Base-by-base conservation (phyloP, 1,140 invertebrate genomes). In the Orius insidiosus region DNA sequence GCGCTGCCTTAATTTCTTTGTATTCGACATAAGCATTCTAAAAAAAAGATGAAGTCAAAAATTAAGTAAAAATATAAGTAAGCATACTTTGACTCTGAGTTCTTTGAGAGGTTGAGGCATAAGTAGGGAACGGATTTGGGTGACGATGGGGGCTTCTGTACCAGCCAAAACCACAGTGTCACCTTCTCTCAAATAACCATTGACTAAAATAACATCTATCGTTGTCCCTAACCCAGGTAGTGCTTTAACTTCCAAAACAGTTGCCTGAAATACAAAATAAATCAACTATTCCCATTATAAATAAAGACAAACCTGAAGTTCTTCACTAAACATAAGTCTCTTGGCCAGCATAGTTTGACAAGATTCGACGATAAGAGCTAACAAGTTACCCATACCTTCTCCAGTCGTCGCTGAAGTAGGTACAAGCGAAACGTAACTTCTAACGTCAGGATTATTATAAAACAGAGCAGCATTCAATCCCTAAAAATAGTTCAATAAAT, bases 71-170 rank as follows among this genome's bases (percentile, higher is more conserved):
- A n/a, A n/a, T n/a, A n/a, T n/a, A n/a, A n/a, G n/a, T n/a, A n/a
- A n/a, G n/a, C 51, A 60, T 63, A 89, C 86, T 72, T 96, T 98
- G 1, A 98, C 90, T 55, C 94, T 69, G n/a, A 98, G 67, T 63
- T 99, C 95, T 63, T 88, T 93, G 69, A 98, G 76, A 0, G 95
- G 93, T 61, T 96, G 87, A 2, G 95, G 95, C 83, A 98, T 96
- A 2, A 99, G 70, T 1, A 99, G 68, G 4, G 93, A 96, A 39
- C 94, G 72, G 52, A 99, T 94, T 68, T 95, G 88, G 1, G 96
- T 98, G 3, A 93, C 85, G 43, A 99, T 93, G 2, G 96, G 90
- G 11, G 95, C 96, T 59, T 99, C 95, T 3, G 90, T 95, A 30
- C 95, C 96, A 7, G 95, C 93, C 31, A 98, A 63, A 18, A 99